A percentile compares a stretch with the other conserved stretches of the same genome.
These are phyloP conservation scores for Muschampia plurimacula DNA, from an alignment of 2,888 invertebrate genomes.

Conservation along the genomic window DNA sequence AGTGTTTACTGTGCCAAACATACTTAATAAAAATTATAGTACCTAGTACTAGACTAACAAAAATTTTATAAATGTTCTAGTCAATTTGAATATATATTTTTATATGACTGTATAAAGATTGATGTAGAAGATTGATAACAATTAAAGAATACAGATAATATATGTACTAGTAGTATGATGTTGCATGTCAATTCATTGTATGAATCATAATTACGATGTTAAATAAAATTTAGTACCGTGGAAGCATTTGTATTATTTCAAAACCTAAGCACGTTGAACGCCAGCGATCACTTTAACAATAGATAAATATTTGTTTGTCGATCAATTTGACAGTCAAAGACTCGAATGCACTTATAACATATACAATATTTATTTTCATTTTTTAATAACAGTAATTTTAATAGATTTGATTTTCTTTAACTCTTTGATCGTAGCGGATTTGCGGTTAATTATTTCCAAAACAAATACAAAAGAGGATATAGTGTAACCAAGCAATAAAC, in stretches of 20 bases:
- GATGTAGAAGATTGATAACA: not conserved
- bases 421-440: slow-evolving; percentile 40
- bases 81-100: slow-evolving; percentile 26
- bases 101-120: slow-evolving; percentile 21
- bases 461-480: slow-evolving; percentile 59
- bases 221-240: slow-evolving; percentile 24
- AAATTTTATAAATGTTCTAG: slow-evolving; percentile 15
- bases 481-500: slow-evolving; percentile 58
- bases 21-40: not conserved
- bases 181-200: slow-evolving; percentile 26
- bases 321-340: too few species aligned
- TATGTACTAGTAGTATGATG: slow-evolving; percentile 6
- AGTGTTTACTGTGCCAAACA: slow-evolving; percentile 19
- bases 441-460: slow-evolving; percentile 56
- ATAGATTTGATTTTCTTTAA: slow-evolving; percentile 46
- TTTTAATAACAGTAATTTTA: slow-evolving; percentile 27
- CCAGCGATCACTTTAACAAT: too few species aligned
- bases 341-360: too few species aligned
- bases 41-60: not conserved
- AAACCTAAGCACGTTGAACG: too few species aligned
- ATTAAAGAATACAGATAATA: not conserved
- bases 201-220: slow-evolving; percentile 6
- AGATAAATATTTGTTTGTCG: too few species aligned
- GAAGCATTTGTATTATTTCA: slow-evolving; percentile 6
- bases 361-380: not conserved